A percentile compares a stretch with the other conserved stretches of the same genome.
These are phyloP conservation scores for Discoglossus pictus DNA, from an alignment of 2,797 vertebrate genomes.

Conservation along the genomic window DNA sequence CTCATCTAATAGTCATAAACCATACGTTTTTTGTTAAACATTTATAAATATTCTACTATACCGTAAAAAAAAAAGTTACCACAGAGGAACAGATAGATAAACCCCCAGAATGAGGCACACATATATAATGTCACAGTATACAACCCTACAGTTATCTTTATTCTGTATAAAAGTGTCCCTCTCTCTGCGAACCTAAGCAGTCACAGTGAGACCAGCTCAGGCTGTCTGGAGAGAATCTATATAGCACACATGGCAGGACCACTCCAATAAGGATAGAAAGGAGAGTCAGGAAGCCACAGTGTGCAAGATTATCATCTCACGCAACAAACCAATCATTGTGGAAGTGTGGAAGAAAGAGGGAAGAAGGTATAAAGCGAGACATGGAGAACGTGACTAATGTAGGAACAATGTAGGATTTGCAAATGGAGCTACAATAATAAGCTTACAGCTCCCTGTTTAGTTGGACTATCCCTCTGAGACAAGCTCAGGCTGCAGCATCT, in stretches of 20 bases:
- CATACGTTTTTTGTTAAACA: too few species aligned
- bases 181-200: constrained; percentile 31
- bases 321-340: background rate
- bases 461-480: too few species aligned
- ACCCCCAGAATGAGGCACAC: too few species aligned
- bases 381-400: too few species aligned
- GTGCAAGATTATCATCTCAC: background rate
- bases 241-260: constrained; percentile 12
- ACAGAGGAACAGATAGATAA: too few species aligned
- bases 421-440: too few species aligned
- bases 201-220: background rate
- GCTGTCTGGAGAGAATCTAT: constrained; percentile 29
- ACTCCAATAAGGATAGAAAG: constrained; percentile 1
- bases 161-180: constrained; percentile 11
- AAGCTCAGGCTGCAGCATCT: too few species aligned
- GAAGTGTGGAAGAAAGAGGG: background rate
- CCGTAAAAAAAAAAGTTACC: too few species aligned
- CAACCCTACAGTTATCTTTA: background rate
- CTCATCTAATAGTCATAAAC: too few species aligned
- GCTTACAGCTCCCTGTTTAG: too few species aligned
- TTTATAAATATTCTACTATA: too few species aligned
- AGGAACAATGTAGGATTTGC: too few species aligned
- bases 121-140: background rate
- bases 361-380: background rate
- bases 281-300: background rate